Base-by-base conservation (phyloP, 2,113 vertebrate genomes). In the Hippoglossus stenolepis region DNA sequence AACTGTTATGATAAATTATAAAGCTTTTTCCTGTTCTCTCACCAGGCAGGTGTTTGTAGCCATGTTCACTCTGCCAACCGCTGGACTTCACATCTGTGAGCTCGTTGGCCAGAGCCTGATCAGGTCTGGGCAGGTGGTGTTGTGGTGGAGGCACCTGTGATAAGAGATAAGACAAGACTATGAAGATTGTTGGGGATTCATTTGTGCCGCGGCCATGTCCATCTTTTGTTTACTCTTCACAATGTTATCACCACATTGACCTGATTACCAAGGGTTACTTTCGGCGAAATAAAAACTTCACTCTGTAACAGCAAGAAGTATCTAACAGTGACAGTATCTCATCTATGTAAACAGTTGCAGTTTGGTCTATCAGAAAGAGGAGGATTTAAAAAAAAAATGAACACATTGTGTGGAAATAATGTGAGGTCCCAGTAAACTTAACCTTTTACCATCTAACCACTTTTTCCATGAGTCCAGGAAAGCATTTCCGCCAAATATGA, bases 41-140 rank as follows among this genome's bases (percentile, higher is more conserved):
- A 94, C 93, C 86, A 12, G 88, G 87, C 70, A 93, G 66, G 76
- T 90, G 81, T 65, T 92, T 90, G 75, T 80, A 87, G 20, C 79
- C 84, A 0, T 9, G 82, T 43, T 85, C 67, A 14, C 59, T 84
- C 59, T 88, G 85, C 92, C 90, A 93, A 75, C 61, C 77, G 24
- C 56, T 88, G 21, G 86, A 38, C 66, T 65, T 81, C 5, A 77
- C 9, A 0, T 87, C 82, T 23, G 49, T 6, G 3, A 91, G 78
- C 67, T 87, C 51, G 13, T 91, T 91, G 72, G 53, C 18, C 5
- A 74, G 40, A 15, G 53, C 24, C 68, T 62, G 71, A 23, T 45
- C 59, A 35, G 54, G 71, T 77, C 54, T 69, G 79, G 71, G 68
- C 40, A 75, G 54, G 60, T 58, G 72, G 5, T 65, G 63, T n/a